These are phyloP conservation scores for Invenusta paracnida DNA, from an alignment of 2,888 invertebrate species.

Conservation along the genomic window DNA sequence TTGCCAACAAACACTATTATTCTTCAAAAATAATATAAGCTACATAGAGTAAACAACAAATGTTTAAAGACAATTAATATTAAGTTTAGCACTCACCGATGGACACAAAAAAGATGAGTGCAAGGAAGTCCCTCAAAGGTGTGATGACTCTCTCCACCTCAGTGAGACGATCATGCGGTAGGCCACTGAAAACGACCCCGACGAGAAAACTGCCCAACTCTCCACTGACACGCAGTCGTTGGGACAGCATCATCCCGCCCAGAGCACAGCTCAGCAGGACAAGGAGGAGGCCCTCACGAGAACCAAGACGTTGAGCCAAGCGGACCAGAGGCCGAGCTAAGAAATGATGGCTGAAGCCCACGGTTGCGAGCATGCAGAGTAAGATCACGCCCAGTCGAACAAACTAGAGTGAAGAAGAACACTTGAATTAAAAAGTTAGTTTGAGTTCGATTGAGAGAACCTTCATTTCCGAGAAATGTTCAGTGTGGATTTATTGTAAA, in stretches of 20 bases:
- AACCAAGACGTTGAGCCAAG: not conserved
- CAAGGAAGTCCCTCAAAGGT: conserved; percentile 49
- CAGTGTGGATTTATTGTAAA: no score
- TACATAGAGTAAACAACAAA: no score
- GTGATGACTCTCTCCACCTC: conserved; percentile 46
- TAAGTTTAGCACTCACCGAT: conserved; percentile 49
- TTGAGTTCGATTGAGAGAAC: no score
- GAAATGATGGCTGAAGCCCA: not conserved
- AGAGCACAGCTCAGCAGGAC: not conserved
- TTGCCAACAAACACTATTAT: no score
- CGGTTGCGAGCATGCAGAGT: not conserved
- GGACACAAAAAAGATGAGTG: conserved; percentile 49
- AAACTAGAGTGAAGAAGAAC: not conserved
- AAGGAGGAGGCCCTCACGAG: not conserved
- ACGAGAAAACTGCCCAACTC: conserved; percentile 51
- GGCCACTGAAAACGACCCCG: conserved; percentile 48
- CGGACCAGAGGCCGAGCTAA: not conserved
- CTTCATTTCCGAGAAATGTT: no score
- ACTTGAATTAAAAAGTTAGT: no score
- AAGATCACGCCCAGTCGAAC: not conserved
- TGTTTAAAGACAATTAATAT: no score
- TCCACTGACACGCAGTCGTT: conserved; percentile 48
- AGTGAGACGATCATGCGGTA: conserved; percentile 45
- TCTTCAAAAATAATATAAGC: no score
- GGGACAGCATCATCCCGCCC: conserved; percentile 45